These are phyloP conservation scores for Epizoanthus rinbou DNA, from an alignment of 92 coral and sea anemone genomes.

Conservation along the genomic window DNA sequence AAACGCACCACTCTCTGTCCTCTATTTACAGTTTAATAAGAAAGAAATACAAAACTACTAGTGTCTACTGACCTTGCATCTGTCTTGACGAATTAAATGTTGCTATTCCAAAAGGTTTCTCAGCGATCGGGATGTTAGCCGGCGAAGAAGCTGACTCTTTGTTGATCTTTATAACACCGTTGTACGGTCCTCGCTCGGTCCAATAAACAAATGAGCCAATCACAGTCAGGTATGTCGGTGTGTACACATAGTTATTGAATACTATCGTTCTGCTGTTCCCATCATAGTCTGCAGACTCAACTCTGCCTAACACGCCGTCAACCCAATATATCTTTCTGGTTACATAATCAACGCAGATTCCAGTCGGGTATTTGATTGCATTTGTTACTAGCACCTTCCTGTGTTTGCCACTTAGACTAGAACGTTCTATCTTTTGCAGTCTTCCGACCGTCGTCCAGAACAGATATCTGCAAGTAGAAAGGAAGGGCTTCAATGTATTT, in stretches of 20 bases:
- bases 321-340: constrained; percentile 25
- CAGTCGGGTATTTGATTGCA: constrained; percentile 3
- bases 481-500: neutral
- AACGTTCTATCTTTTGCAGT: constrained; percentile 12
- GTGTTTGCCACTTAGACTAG: constrained; percentile 19
- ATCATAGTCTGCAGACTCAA: constrained; percentile 23
- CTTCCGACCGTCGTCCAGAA: constrained; percentile 23
- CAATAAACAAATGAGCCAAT: constrained; percentile 36
- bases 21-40: no score
- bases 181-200: constrained; percentile 35
- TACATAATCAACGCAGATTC: constrained; percentile 20
- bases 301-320: neutral
- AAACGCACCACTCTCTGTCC: no score
- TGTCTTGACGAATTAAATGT: constrained; percentile 37
- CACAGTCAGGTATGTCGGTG: constrained; percentile 38
- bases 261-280: constrained; percentile 11
- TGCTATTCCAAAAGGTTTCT: constrained; percentile 45
- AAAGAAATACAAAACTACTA: neutral
- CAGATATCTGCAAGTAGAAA: constrained; percentile 6
- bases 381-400: neutral
- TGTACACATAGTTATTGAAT: neutral
- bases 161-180: neutral
- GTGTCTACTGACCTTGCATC: constrained; percentile 8
- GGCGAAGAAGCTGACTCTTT: neutral
- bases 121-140: neutral